Base-by-base conservation (phyloP, 2,113 vertebrate genomes). In the Macquaria ambigua region DNA sequence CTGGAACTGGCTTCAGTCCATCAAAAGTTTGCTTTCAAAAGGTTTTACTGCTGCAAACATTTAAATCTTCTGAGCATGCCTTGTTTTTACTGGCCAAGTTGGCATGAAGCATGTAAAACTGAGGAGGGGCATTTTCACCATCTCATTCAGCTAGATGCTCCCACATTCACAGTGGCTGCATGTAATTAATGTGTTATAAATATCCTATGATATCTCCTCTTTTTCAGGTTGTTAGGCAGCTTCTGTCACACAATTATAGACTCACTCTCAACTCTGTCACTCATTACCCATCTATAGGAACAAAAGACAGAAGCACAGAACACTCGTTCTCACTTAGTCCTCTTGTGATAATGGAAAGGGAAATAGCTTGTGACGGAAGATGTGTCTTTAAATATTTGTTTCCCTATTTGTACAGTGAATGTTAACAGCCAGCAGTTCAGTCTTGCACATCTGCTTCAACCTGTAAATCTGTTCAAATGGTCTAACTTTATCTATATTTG, bases 181-280 rank as follows among this genome's bases (percentile, higher is more conserved):
- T 46, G 14, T 10, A 74, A 53, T 43, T 31, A 50, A 52, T 58
- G 39, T 55, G 46, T 66, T 75, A 62, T 64, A 79, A 61, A 75
- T 63, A 61, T 31, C 9, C 69, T 64, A 73, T 72, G 43, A 37
- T 23, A 59, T 28, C 8, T 63, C 11, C 15, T 50, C 53, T 41
- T 70, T 43, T 63, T 86, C 68, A 71, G 2, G 41, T 16, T 59
- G 48, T 48, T 28, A 39, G 4, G 28, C 53, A 59, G 25, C 50
- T 79, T 39, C 37, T 5, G 25, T 58, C 48, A 48, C 48, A 48
- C 67, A 39, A 25, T 82, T 73, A 87, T 41, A 77, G 46, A 68
- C 48, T 70, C 76, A 16, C 41, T 50, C 16, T 66, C 61, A 89
- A 77, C 82, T 86, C 62, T 77, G 41, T 46, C 89, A 69, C 28